These are phyloP conservation scores for Macrotis lagotis DNA, from an alignment of 2,113 vertebrate species.

Conservation along the genomic window DNA sequence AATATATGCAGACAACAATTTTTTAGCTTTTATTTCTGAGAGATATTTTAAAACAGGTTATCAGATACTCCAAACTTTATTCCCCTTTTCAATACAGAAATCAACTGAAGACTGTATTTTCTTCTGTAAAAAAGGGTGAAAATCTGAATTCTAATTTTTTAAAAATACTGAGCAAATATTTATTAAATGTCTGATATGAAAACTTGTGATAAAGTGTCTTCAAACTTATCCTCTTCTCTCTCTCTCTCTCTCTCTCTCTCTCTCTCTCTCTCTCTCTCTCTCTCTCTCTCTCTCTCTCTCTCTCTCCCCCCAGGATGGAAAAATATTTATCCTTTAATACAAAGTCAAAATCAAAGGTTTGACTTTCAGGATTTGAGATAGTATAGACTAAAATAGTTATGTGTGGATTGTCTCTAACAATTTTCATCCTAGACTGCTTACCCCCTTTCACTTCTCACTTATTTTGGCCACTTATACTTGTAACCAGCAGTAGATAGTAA, in stretches of 20 bases:
- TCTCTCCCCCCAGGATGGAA: background rate
- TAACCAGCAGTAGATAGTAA: background rate
- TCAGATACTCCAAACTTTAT: conserved; percentile 6
- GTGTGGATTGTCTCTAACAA: background rate
- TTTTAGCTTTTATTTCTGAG: conserved; percentile 55
- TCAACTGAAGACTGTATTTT: conserved; percentile 18
- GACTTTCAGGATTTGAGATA: background rate
- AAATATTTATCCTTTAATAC: background rate
- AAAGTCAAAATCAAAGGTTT: background rate
- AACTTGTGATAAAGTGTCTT: conserved; percentile 48
- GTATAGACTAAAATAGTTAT: background rate
- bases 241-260: too few species aligned
- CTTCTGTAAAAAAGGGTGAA: background rate
- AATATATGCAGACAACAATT: background rate
- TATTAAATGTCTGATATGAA: conserved; percentile 38
- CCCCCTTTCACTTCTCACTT: background rate
- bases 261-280: background rate
- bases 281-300: background rate
- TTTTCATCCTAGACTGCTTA: background rate
- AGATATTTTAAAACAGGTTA: conserved; percentile 43
- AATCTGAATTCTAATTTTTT: background rate
- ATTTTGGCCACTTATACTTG: background rate
- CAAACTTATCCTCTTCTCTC: conserved; percentile 6
- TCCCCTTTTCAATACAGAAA: conserved; percentile 46
- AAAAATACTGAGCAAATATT: background rate